Conservation (phyloP, 2,888 invertebrate genomes). For the Dicyrtoma fusca region DNA sequence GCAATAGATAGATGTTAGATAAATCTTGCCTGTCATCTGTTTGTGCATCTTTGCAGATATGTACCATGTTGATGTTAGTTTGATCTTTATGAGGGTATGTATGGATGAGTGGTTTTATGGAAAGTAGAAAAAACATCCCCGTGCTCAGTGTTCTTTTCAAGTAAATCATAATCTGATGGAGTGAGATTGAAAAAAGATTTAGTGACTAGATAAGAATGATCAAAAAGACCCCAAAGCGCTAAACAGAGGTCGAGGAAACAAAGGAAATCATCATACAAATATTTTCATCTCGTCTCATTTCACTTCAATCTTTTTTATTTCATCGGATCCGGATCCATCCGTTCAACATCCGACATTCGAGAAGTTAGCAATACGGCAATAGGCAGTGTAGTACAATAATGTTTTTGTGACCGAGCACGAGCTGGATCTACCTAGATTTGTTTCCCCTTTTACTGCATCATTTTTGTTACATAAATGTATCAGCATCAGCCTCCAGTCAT, state of each 20-base stretch:
- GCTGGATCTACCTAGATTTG: too few relatives aligned
- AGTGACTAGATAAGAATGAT: slow-evolving; percentile 45
- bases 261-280: slow-evolving; percentile 27
- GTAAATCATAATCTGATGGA: slow-evolving; percentile 45
- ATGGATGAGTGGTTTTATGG: background rate
- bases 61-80: too few relatives aligned
- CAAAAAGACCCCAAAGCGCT: slow-evolving; percentile 49
- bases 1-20: too few relatives aligned
- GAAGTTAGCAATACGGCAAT: too few relatives aligned
- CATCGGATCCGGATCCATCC: background rate
- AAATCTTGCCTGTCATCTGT: too few relatives aligned
- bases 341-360: background rate
- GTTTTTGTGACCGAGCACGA: too few relatives aligned
- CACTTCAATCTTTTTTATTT: background rate
- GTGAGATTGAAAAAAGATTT: slow-evolving; percentile 51
- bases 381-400: too few relatives aligned
- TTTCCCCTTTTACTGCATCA: slow-evolving; percentile 7
- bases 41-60: too few relatives aligned
- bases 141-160: slow-evolving; percentile 22
- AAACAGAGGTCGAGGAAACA: slow-evolving; percentile 18
- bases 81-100: background rate
- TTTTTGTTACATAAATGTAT: background rate
- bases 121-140: slow-evolving; percentile 4
- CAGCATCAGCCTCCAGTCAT: background rate
- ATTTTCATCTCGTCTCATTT: slow-evolving; percentile 18